Conservation (phyloP, 2,113 vertebrate genomes). For the Eleginops maclovinus region DNA sequence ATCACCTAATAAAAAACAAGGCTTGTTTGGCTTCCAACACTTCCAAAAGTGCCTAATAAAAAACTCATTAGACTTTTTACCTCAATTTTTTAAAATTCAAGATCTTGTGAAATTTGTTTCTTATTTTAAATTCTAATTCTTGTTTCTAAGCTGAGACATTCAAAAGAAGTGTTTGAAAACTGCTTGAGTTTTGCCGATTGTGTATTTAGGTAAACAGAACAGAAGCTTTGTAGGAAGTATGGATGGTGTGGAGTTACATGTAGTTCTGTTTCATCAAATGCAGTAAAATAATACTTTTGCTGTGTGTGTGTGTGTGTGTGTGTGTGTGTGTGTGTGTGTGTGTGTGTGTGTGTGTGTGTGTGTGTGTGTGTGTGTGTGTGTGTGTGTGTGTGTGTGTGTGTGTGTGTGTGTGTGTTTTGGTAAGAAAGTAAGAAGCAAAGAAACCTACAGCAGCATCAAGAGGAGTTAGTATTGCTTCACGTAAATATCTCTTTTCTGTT, state of each 20-base stretch:
- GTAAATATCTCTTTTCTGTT: too few relatives aligned
- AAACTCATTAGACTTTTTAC: too few relatives aligned
- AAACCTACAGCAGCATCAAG: too few relatives aligned
- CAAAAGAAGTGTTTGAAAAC: neutral
- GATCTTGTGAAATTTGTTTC: too few relatives aligned
- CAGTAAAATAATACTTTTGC: neutral
- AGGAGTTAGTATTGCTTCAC: too few relatives aligned
- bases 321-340: constrained; percentile 13
- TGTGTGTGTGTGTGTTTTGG: neutral
- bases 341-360: constrained; percentile 1
- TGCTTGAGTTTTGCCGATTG: neutral
- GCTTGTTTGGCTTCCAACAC: neutral
- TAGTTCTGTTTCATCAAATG: constrained; percentile 2
- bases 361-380: constrained; percentile 33
- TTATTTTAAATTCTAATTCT: too few relatives aligned
- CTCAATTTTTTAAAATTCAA: too few relatives aligned
- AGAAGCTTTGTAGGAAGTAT: too few relatives aligned
- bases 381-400: neutral
- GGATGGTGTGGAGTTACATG: constrained; percentile 32
- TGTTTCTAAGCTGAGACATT: too few relatives aligned
- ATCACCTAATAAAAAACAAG: neutral
- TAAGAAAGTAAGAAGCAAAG: too few relatives aligned
- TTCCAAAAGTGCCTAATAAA: too few relatives aligned
- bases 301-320: constrained; percentile 14
- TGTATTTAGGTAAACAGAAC: neutral